Percentiles rank a stretch among this genome's conserved stretches.
These are phyloP conservation scores for Furcula furcula DNA, from an alignment of 2,888 invertebrate species.

Conservation along the genomic window DNA sequence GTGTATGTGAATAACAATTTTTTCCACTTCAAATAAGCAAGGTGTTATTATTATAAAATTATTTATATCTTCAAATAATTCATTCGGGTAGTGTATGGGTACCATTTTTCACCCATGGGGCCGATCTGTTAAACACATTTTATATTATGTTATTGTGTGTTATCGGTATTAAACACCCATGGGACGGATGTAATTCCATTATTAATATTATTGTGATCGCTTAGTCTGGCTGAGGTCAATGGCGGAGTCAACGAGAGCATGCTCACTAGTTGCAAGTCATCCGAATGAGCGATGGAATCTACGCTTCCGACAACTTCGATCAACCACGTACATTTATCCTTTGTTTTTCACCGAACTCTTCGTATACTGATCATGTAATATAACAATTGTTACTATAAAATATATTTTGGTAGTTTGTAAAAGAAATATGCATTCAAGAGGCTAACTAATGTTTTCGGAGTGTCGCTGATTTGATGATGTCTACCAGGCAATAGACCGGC, in stretches of 20 bases:
- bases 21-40: slow-evolving; percentile 23
- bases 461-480: no score
- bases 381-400: no score
- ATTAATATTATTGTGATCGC: slow-evolving; percentile 72
- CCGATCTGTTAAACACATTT: slow-evolving; percentile 61
- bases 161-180: slow-evolving; percentile 50
- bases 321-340: slow-evolving; percentile 46
- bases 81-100: slow-evolving; percentile 39
- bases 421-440: no score
- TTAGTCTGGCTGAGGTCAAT: slow-evolving; percentile 65
- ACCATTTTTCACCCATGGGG: slow-evolving; percentile 45
- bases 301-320: slow-evolving; percentile 75
- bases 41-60: slow-evolving; percentile 34
- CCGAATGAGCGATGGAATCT: slow-evolving; percentile 66
- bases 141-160: slow-evolving; percentile 48
- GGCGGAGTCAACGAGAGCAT: slow-evolving; percentile 77
- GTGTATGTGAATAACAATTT: slow-evolving; percentile 16
- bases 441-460: no score
- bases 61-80: slow-evolving; percentile 39
- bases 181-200: slow-evolving; percentile 67
- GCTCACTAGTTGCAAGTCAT: slow-evolving; percentile 75
- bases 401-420: no score
- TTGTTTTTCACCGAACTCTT: slow-evolving; percentile 47
- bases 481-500: no score
- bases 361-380: slow-evolving; percentile 13